Base-by-base conservation (phyloP, 2,888 invertebrate genomes). In the Drosophila hamatofila region DNA sequence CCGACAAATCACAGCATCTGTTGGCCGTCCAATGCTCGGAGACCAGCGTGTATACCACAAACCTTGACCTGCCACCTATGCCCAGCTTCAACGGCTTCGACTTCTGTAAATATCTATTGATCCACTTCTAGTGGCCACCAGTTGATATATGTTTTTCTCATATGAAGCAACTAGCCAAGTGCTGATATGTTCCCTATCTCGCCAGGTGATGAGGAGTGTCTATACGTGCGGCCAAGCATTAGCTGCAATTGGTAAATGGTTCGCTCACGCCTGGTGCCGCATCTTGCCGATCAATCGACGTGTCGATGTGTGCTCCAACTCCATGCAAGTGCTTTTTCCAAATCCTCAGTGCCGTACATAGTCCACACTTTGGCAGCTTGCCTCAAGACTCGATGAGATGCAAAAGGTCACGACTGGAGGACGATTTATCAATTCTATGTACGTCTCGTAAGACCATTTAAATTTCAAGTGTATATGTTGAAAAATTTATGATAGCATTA, bases 171-270 rank as follows among this genome's bases (percentile, higher is more conserved):
- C 14, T n/a, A 35, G n/a, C 14, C 48, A 23, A 25, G 12, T 58
- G 57, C 35, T 48, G 57, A n/a, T 58, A n/a, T 46, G 33, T 58
- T 42, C 48, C 49, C 16, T 49, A 21, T 64, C 49, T 16, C 25
- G 37, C 8, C 35, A 75, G 55, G 27, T 37, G 33, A 35, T 16
- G 39, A n/a, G n/a, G 48, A 49, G 3, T n/a, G 27, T 39, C 30
- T 25, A 5, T 16, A 6, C 12, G 11, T 58, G 27, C 61, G 52
- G 23, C 5, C 71, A 33, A 57, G 56, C 37, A 8, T 14, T 42
- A 70, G 72, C 35, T 72, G 51, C 41, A 41, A 23, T 55, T 76
- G 57, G 76, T 76, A 58, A 37, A 25, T 37, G 49, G 58, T 1
- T 58, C 7, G 25, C 25, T 6, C 23, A 27, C 3, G 9, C 6